Evolutionary conservation across 1,140 invertebrate genomes (phyloP), one percentile per base, ranked within the genome.

Genomic region (Brachionus rotundiformis): DNA sequence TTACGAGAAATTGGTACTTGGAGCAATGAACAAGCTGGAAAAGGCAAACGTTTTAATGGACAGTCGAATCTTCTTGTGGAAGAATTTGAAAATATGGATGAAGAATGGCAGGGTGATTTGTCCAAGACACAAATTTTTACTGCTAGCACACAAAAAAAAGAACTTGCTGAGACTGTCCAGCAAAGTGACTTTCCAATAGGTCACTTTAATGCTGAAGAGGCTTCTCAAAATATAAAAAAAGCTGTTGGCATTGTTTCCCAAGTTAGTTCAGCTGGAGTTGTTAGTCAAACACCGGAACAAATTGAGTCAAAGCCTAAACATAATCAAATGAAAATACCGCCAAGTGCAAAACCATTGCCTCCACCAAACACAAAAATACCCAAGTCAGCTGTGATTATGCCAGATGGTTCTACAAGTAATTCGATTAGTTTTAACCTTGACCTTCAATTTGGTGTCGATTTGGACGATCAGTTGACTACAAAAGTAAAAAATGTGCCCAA

Each of bases 81-180:
- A n/a, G 76, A 79, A 31, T 36, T n/a, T 19, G 76, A 79, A 33
- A 59, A 79, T 25, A n/a, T n/a, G n/a, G 47, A 79, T 2, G 76
- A 79, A 8, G 76, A 79, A 49, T 79, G 76, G 76, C 76, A 79
- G 41, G 76, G 76, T 25, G 76, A 79, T 79, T 63, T 79, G 47
- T 59, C 47, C 3, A 54, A 79, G 47, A 79, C 76, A 31, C 76
- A 79, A 54, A 63, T 79, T 36, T 79, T 79, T 39, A 79, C 76
- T 13, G 19, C 76, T n/a, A 54, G 76, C 31, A 13, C 59, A 1
- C 76, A 79, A 19, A 79, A 79, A 33, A 54, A 54, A 61, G 76
- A 79, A 10, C 19, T 79, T 79, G 10, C 11, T 8, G 76, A 79
- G 29, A 2, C 47, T 54, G 29, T 41, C 10, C 19, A 27, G 3